A percentile compares a stretch with the other conserved stretches of the same genome.
These are phyloP conservation scores for Aleiodes testaceus DNA, from an alignment of 2,888 invertebrate genomes.

Conservation along the genomic window DNA sequence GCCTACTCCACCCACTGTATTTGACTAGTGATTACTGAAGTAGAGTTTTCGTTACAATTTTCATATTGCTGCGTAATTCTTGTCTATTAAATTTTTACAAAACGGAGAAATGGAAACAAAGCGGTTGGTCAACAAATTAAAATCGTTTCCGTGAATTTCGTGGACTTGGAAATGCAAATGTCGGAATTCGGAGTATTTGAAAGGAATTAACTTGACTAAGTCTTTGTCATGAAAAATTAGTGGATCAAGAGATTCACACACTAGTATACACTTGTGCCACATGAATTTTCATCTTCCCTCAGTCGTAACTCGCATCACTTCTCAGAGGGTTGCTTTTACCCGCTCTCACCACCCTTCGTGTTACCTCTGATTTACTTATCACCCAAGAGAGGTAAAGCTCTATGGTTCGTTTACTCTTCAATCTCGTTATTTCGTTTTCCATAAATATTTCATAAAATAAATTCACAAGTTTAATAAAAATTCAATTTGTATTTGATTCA, in stretches of 20 bases:
- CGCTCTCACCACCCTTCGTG: constrained; percentile 46
- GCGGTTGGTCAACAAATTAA: constrained; percentile 36
- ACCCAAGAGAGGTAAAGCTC: constrained; percentile 38
- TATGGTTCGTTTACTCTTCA: constrained; percentile 59
- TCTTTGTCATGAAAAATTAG: constrained; percentile 58
- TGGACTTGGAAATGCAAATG: constrained; percentile 24
- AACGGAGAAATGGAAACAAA: constrained; percentile 7
- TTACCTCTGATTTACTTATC: constrained; percentile 56
- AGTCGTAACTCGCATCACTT: constrained; percentile 35
- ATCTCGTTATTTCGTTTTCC: constrained; percentile 62
- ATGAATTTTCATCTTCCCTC: constrained; percentile 41
- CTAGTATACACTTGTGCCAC: constrained; percentile 39
- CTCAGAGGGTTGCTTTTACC: constrained; percentile 20
- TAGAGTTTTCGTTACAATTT: constrained; percentile 24
- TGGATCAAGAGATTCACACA: constrained; percentile 50
- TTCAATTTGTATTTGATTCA: constrained; percentile 1
- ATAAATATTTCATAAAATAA: constrained; percentile 64
- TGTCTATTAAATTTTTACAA: not conserved
- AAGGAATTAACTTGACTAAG: constrained; percentile 60
- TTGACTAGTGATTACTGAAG: constrained; percentile 55
- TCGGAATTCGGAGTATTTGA: constrained; percentile 61
- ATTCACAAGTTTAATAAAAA: not conserved
- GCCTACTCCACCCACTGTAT: constrained; percentile 46
- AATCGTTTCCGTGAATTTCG: not conserved
- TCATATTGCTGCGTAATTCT: constrained; percentile 10